Evolutionary conservation across 2,113 vertebrate species (phyloP), one percentile per base, ranked within the genome.

Genomic region (Trogon melanurus): DNA sequence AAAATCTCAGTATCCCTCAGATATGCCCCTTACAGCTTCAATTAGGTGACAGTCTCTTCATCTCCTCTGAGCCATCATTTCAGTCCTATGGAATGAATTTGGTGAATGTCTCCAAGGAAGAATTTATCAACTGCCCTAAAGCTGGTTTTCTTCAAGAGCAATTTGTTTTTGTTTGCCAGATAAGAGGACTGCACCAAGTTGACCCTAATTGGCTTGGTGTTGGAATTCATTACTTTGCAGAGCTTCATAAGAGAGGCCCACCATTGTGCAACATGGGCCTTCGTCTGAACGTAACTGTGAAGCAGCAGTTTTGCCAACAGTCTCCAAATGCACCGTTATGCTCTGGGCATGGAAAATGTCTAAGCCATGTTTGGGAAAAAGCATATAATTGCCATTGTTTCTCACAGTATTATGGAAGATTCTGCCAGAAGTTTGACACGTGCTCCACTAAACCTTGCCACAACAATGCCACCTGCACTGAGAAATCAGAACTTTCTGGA

Each of bases 1-100:
- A 71, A 14, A n/a, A 57, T 54, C 80, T 97, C 48, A 96, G 32
- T 73, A 81, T 98, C 58, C 97, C 98, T 57, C 98, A 98, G 86
- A 98, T 99, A 86, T 99, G 98, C 72, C 98, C 98, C 38, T 94
- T 99, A 58, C 97, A 98, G 76, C 95, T 99, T 93, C 99, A 99
- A 19, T 56, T 98, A 21, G 98, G 98, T 74, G 98, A 99, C 16
- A 97, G 86, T 23, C 97, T 99, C 85, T 94, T 98, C 79, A 97
- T 98, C 93, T 98, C 97, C 93, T 97, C 96, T 29, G 97, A 97
- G 51, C 70, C 93, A n/a, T 97, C 97, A 9, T 98, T 98, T 86
- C 96, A 96, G 61, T 96, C 96, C 21, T 97, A 98, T 4, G 98
- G 98, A 87, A 96, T 98, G 96, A 98, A 97, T 88, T 78, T 99